phyloP scores from a whole-genome alignment of 2,888 invertebrate species.

The Aethes cnicana region DNA sequence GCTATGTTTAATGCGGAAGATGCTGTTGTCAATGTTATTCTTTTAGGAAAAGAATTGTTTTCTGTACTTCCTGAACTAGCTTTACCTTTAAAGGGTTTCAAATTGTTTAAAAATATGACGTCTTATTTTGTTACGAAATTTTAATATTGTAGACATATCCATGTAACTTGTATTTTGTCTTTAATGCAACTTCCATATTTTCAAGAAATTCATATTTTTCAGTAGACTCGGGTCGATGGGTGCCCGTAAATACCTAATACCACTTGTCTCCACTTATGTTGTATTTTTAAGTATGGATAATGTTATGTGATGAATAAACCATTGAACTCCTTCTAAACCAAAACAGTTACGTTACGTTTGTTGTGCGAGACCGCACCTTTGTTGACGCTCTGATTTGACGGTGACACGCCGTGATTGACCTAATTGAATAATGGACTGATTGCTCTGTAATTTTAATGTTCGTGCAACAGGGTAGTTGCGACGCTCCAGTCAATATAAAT shows the following conservation, averaged over 20 bases:
- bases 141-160: slow-evolving; percentile 20
- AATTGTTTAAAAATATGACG: slow-evolving; percentile 9
- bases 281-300: slow-evolving; percentile 33
- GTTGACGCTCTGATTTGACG: slow-evolving; percentile 28
- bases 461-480: neutral
- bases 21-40: slow-evolving; percentile 65
- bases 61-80: slow-evolving; percentile 60
- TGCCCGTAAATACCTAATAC: neutral
- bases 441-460: slow-evolving; percentile 11
- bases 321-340: slow-evolving; percentile 65
- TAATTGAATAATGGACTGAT: slow-evolving; percentile 14
- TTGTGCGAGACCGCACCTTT: slow-evolving; percentile 18
- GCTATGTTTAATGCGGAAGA: slow-evolving; percentile 26
- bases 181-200: slow-evolving; percentile 11
- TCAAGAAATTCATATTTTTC: too few species aligned
- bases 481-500: too few species aligned
- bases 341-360: slow-evolving; percentile 50
- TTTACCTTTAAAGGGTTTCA: slow-evolving; percentile 52
- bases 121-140: slow-evolving; percentile 26
- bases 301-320: slow-evolving; percentile 75
- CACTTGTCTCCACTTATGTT: slow-evolving; percentile 23
- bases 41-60: slow-evolving; percentile 79
- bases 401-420: slow-evolving; percentile 11
- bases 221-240: slow-evolving; percentile 1
- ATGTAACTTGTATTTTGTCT: slow-evolving; percentile 9